Evolutionary conservation across 1,140 invertebrate genomes (phyloP), one percentile per base, ranked within the genome.

Genomic region (Gryllus bimaculatus): DNA sequence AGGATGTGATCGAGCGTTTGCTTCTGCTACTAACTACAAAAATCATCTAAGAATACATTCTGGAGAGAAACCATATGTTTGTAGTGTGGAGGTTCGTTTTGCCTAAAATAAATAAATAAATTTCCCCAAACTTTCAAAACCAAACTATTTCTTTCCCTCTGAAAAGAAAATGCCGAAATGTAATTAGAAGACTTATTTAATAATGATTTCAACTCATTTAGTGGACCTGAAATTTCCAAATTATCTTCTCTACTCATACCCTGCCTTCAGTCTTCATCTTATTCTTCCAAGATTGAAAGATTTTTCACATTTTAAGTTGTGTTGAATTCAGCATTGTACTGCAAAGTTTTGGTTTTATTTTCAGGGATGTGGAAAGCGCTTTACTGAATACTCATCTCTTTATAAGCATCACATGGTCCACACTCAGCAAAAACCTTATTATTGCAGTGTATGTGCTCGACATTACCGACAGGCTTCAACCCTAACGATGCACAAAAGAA

Each of bases 361-460:
- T 47, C 83, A 90, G 84, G 90, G 89, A 78, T 93, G 92, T 85
- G 88, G 88, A 10, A 91, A 91, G 83, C 86, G 90, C 54, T 93
- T 93, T 82, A 93, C 92, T 6, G 92, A 93, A 83, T 93, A 93
- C 83, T 93, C 92, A 75, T 92, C 91, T 82, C 86, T 93, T 20
- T 93, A 93, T 83, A 93, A 93, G 84, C 92, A 93, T 84, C 90
- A 92, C 83, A 87, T 92, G 47, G 91, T 92, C 21, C 91, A 92
- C 82, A 90, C 90, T 8, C 88, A 90, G 78, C 86, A 88, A 79
- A 91, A 90, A 81, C 89, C 89, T 21, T 92, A 90, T 81, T 86
- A 86, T 73, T 92, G 91, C 81, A 86, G 86, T 78, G 82, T 89
- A 10, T 92, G 91, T 83, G 87, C 86, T 1, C 88, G 89, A 80